Percentiles rank a stretch among this genome's conserved stretches.
phyloP scores from a whole-genome alignment of 2,113 vertebrate genomes.

The Apaloderma vittatum region DNA sequence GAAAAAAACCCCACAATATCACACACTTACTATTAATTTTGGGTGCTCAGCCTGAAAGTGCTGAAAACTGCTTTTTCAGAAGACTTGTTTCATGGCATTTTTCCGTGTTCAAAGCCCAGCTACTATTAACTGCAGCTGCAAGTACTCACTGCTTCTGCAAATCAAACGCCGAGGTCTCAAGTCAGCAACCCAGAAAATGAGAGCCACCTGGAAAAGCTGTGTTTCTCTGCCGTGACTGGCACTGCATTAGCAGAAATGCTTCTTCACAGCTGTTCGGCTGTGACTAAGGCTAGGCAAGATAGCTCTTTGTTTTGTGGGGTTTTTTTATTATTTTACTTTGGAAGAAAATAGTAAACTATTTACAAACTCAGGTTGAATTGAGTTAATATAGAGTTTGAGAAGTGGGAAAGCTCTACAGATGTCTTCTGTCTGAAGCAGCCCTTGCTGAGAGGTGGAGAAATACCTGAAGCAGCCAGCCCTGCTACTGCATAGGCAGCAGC shows the following conservation, averaged over 20 bases:
- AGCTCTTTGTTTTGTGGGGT: neutral
- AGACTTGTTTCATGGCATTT: neutral
- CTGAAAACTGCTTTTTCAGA: conserved; percentile 57
- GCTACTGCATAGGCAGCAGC: neutral
- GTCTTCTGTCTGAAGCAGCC: neutral
- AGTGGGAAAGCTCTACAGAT: neutral
- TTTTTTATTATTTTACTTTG: neutral
- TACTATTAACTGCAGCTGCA: conserved; percentile 67
- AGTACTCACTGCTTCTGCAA: conserved; percentile 61
- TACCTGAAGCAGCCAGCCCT: neutral
- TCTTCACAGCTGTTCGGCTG: conserved; percentile 48
- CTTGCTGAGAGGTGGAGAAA: neutral
- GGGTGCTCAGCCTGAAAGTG: neutral
- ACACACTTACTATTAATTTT: conserved; percentile 28
- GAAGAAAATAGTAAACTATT: conserved; percentile 36
- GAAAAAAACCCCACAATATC: neutral
- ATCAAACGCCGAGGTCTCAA: conserved; percentile 62
- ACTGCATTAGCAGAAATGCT: conserved; percentile 18
- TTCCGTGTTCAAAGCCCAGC: conserved; percentile 2
- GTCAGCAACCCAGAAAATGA: conserved; percentile 73
- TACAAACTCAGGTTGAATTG: conserved; percentile 15
- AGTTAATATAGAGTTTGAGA: neutral
- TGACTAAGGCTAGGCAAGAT: neutral
- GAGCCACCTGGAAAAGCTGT: conserved; percentile 58
- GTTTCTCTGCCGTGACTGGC: neutral